Evolutionary conservation across 2,888 invertebrate genomes (phyloP).

Genomic region (Leptinotarsa peninsularis): DNA sequence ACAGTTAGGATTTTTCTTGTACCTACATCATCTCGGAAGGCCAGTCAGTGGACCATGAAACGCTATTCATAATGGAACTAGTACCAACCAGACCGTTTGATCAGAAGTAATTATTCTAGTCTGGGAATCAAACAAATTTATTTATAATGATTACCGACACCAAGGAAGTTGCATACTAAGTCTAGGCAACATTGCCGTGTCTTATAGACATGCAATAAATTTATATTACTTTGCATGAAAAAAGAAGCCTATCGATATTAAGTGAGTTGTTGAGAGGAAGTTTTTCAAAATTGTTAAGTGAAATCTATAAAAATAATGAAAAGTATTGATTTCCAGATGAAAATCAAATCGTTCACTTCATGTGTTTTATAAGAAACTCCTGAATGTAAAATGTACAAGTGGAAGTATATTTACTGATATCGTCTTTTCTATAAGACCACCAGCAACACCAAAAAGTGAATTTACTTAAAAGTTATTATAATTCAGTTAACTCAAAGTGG

Average conservation of each 20-base stretch:
- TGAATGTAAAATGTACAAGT: no score
- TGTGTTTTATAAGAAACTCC: no score
- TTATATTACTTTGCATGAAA: not conserved
- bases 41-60: slow-evolving; percentile 13
- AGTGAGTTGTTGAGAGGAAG: not conserved
- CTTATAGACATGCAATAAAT: not conserved
- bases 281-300: not conserved
- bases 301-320: no score
- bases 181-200: not conserved
- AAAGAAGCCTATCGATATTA: slow-evolving; percentile 2
- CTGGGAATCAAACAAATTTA: slow-evolving; percentile 18
- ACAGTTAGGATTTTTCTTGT: slow-evolving; percentile 7
- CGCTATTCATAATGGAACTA: slow-evolving; percentile 15
- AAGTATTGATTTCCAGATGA: not conserved
- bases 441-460: no score
- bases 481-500: no score
- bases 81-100: slow-evolving; percentile 26
- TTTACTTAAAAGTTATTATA: no score
- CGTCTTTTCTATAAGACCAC: no score
- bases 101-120: slow-evolving; percentile 21
- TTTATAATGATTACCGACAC: slow-evolving; percentile 20
- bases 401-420: no score
- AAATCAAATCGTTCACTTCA: not conserved
- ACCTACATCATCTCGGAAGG: not conserved
- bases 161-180: slow-evolving; percentile 16